Base-by-base conservation (phyloP, 2,888 invertebrate species). In the Aleiodes alternator region DNA sequence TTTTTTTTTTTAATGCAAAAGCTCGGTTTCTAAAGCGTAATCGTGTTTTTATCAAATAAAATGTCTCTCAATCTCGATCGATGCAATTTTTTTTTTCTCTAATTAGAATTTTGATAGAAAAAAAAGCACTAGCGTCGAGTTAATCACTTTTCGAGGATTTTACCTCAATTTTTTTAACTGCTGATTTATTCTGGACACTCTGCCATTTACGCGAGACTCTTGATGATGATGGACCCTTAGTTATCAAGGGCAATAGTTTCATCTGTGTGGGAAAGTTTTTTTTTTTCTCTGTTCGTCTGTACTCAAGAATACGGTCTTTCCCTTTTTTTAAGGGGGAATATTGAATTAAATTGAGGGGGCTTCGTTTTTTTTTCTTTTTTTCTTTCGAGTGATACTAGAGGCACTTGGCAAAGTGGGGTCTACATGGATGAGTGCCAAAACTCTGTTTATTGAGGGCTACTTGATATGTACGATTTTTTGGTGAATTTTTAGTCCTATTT, bases 211-310 rank as follows among this genome's bases (percentile, higher is more conserved):
- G 86, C 79, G 80, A 23, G 79, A 79, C 81, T 76, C 79, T 78
- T 82, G 82, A 81, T 79, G 82, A 80, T 78, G 79, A 80, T 80
- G 80, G 81, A 78, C 72, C 71, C 85, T 80, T 82, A 78, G 80
- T 79, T 81, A 82, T 86, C 80, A 78, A 73, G 73, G 84, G 79
- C 83, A 82, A 80, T 51, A 82, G 80, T 82, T 83, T 84, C 79
- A 87, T 85, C 87, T 87, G 83, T 80, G 84, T 83, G 80, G 81
- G 81, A 84, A 84, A 84, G 34, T 29, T 12, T 34, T 55, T 64
- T 73, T 72, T 56, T 75, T 75, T 77, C 14, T 29, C 31, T 34
- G 34, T 31, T n/a, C 7, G n/a, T 59, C 34, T 34, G 34, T 29
- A 29, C n/a, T 8, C 8, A 34, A 6, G 34, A 34, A 34, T 34